Evolutionary conservation across 1,140 invertebrate genomes (phyloP), one percentile per base, ranked within the genome.

Genomic region (Polyergus mexicanus): DNA sequence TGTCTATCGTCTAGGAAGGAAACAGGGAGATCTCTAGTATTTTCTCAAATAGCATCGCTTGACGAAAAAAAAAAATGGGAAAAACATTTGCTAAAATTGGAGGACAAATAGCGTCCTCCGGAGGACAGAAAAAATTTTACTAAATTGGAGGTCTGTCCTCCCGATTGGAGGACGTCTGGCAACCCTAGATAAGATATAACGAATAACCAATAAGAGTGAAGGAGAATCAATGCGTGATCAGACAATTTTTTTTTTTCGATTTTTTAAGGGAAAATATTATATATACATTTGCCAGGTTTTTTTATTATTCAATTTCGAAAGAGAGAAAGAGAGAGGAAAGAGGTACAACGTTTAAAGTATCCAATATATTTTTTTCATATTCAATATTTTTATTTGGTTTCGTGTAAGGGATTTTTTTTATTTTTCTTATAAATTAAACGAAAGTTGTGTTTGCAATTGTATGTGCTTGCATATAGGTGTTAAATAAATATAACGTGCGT

Each of bases 401-500:
- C 71, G 22, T 5, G 4, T 41, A 38, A 8, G 0, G 22, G 7
- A 51, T 51, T 51, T 3, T 38, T 41, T 25, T 51, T 68, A 44
- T 78, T 78, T 51, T 32, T 51, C 38, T 80, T 56, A 66, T 10
- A 54, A 69, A 32, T 81, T 35, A 25, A 62, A 72, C n/a, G 28
- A 60, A 74, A 47, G 54, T 47, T 72, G 7, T n/a, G 6, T 28
- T 58, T 28, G 28, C n/a, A 62, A 13, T 7, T 32, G 51, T 22
- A 7, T 6, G 13, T 44, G 35, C 16, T 19, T 6, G n/a, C 35
- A 16, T 74, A 74, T 74, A 74, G 19, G 44, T 16, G 68, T 58
- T 69, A 32, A 74, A 72, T 83, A 83, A 83, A 83, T 83, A 74
- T 74, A 13, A 74, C n/a, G 13, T 83, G 19, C 68, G 38, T 83